These are phyloP conservation scores for Austrolebias charrua DNA, from an alignment of 2,797 vertebrate species.

Conservation along the genomic window DNA sequence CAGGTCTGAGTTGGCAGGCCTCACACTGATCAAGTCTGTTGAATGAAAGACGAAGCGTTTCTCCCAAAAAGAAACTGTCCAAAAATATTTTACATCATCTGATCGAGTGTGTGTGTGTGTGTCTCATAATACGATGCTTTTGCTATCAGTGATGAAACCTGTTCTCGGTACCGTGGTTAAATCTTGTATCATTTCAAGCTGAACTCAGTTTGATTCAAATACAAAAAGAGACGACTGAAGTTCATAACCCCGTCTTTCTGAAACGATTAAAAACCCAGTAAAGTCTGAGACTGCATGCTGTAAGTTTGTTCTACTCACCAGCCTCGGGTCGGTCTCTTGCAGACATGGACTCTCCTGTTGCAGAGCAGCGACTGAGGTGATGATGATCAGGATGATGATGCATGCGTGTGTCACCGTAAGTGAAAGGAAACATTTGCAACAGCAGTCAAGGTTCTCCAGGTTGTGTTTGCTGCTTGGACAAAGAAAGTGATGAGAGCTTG, in stretches of 20 bases:
- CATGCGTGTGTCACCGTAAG: conserved; percentile 22
- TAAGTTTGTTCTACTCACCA: conserved; percentile 40
- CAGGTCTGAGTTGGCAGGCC: no score
- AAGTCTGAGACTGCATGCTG: conserved; percentile 19
- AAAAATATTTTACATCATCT: no score
- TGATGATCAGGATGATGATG: conserved; percentile 4
- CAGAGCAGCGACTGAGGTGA: conserved; percentile 36
- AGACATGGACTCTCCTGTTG: conserved; percentile 46
- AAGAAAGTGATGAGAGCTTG: conserved; percentile 51
- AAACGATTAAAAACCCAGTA: conserved; percentile 9
- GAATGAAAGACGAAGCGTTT: no score
- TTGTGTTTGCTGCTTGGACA: conserved; percentile 51
- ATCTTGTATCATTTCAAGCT: background rate
- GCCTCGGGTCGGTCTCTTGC: conserved; percentile 25
- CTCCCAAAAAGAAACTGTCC: no score
- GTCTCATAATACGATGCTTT: background rate
- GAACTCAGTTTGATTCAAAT: background rate
- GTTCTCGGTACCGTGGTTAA: background rate
- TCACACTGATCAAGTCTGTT: no score
- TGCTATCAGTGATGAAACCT: conserved; percentile 5
- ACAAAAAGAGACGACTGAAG: background rate
- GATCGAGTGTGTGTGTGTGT: conserved; percentile 17
- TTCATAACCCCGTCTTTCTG: background rate
- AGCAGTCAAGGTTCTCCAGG: conserved; percentile 46
- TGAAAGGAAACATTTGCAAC: conserved; percentile 30